Conservation (phyloP, 53 echinoderm and acorn worm genomes). For the Paracentrotus lividus region DNA sequence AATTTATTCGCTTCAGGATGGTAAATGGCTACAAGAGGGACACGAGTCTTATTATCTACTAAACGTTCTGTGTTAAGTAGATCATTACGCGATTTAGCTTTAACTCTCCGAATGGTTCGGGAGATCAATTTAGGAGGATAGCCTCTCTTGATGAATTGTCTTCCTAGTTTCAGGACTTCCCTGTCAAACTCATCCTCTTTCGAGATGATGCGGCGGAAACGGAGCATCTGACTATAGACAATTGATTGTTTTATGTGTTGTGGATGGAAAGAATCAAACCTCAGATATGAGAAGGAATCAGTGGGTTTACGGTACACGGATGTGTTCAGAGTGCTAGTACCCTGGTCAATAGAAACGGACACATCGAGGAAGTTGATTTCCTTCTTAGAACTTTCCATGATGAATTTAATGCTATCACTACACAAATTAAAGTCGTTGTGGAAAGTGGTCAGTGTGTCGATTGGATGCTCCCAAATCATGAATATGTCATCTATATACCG, state of each 20-base stretch:
- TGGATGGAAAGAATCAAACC: conserved; percentile 14
- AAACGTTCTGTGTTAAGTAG: not conserved
- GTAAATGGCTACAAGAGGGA: conserved; percentile 4
- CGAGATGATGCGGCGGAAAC: conserved; percentile 13
- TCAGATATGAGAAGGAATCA: conserved; percentile 3
- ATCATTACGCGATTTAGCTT: not conserved
- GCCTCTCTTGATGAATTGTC: not conserved
- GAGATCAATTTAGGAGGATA: not conserved
- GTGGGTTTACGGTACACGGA: conserved; percentile 34
- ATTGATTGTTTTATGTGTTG: not conserved
- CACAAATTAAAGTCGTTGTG: not conserved
- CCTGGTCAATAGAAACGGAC: not conserved
- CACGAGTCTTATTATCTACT: not conserved
- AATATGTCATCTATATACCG: conserved; percentile 29
- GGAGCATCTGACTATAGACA: conserved; percentile 24
- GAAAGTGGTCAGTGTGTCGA: conserved; percentile 17
- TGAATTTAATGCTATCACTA: not conserved
- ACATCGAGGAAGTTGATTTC: not conserved
- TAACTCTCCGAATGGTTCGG: not conserved
- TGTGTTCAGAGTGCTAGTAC: not conserved
- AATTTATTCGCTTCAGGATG: not conserved
- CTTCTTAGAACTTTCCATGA: not conserved
- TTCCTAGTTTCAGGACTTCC: too few species aligned
- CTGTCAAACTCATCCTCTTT: conserved; percentile 27
- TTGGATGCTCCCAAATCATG: conserved; percentile 32